Evolutionary conservation across 2,797 vertebrate genomes (phyloP).

Genomic region (Clarias pachynema): DNA sequence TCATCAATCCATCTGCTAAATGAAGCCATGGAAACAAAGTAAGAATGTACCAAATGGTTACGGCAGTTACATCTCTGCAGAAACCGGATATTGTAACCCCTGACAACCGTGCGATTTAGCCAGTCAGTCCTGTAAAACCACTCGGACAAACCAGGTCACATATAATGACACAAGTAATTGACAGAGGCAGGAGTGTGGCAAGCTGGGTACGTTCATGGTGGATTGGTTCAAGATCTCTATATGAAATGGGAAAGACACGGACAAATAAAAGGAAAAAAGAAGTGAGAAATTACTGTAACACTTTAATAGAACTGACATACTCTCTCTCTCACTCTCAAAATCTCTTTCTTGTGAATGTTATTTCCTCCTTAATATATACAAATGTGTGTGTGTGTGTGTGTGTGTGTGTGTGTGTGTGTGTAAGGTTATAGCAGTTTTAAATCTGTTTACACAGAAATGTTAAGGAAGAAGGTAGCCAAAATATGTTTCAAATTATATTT

Average conservation of each 20-base stretch:
- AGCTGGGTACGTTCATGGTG: slow-evolving; percentile 45
- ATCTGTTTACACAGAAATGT: background rate
- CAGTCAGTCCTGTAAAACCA: slow-evolving; percentile 34
- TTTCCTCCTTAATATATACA: background rate
- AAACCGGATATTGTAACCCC: slow-evolving; percentile 31
- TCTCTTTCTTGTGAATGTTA: background rate
- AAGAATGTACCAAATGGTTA: slow-evolving; percentile 36
- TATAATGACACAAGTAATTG: slow-evolving; percentile 26
- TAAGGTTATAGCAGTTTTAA: background rate
- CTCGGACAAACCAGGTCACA: slow-evolving; percentile 27
- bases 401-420: background rate
- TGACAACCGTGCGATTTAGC: slow-evolving; percentile 35
- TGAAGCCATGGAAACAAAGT: slow-evolving; percentile 38
- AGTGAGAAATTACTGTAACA: background rate
- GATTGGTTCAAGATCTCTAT: slow-evolving; percentile 23
- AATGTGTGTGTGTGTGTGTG: background rate
- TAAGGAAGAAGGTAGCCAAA: background rate
- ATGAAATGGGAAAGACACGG: slow-evolving; percentile 54
- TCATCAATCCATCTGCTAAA: slow-evolving; percentile 27
- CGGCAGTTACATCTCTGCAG: slow-evolving; percentile 36
- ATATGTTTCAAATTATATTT: background rate
- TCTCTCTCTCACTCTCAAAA: background rate
- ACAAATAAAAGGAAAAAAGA: background rate
- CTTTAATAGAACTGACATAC: background rate
- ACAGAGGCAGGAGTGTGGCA: slow-evolving; percentile 24